Evolutionary conservation across 64 coral and sea anemone species (phyloP).

Genomic region (Trachythela sp.): DNA sequence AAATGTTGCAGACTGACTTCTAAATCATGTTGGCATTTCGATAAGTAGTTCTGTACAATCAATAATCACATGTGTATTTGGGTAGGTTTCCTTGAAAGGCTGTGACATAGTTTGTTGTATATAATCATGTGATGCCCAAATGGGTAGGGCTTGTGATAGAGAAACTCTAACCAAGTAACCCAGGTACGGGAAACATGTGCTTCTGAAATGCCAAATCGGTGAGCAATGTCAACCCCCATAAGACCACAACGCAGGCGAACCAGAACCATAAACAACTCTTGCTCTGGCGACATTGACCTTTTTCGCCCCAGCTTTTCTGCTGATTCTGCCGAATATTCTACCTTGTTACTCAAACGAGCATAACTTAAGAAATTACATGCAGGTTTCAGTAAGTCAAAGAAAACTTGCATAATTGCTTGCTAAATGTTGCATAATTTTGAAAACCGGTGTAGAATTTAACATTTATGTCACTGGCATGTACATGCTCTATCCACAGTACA

Average conservation of each 20-base stretch:
- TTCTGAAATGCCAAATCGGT: too few species aligned
- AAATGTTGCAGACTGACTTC: neutral
- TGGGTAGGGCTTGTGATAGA: too few species aligned
- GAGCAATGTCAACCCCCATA: too few species aligned
- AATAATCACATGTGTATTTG: neutral
- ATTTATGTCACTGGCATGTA: neutral
- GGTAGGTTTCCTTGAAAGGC: neutral
- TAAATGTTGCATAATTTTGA: constrained; percentile 8
- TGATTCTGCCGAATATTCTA: neutral
- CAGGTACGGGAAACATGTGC: too few species aligned
- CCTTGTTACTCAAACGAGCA: neutral
- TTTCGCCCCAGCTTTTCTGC: neutral
- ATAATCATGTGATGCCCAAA: too few species aligned
- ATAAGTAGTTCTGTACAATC: neutral
- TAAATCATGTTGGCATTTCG: neutral
- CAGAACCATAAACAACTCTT: too few species aligned
- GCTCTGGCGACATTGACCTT: neutral
- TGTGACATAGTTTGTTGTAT: too few species aligned
- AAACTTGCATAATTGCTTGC: too few species aligned
- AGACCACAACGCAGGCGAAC: too few species aligned
- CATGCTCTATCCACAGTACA: neutral
- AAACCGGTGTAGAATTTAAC: neutral
- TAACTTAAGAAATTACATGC: neutral
- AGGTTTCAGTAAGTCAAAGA: neutral
- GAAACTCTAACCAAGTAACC: too few species aligned